Base-by-base conservation (phyloP, 2,797 vertebrate species). In the Enteromius argenteus region DNA sequence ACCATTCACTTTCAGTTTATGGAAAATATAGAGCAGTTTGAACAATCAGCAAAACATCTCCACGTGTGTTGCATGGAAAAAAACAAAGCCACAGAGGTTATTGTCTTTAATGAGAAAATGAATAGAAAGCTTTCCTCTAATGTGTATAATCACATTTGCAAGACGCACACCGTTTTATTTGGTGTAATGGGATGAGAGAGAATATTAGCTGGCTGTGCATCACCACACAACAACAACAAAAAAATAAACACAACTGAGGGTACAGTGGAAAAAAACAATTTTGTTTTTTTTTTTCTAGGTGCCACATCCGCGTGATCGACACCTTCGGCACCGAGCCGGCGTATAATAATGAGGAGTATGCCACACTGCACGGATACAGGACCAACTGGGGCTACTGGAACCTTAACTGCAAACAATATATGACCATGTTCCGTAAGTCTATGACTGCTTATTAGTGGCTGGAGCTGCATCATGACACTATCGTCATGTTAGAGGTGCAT, bases 371-470 rank as follows among this genome's bases (percentile, higher is more conserved):
- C 0, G 97, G 97, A 87, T 98, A 96, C 96, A 95, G 97, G 86
- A 98, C 97, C 90, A 99, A 97, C 96, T 99, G 98, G 98, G 98
- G 98, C 86, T 98, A 98, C 95, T 99, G 98, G 98, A 99, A 97
- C 93, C 96, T 99, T 19, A 96, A 96, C 86, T 93, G 96, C 86
- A 93, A 95, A 87, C 98, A 99, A 95, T 99, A 97, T 94, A 99
- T 99, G 98, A 99, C 98, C 90, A 99, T 99, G 98, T 99, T 99
- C 94, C 98, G 98, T 99, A 93, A 98, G 97, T 94, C 85, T 5
- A 19, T 27, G 0, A 32, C 7, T 69, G 19, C 3, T 79, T 53
- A 67, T 73, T n/a, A 49, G 19, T 66, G 21, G 27, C 21, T 49
- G 2, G 10, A 64, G 27, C 14, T 64, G 60, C 27, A 64, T 64